These are phyloP conservation scores for Emberiza fucata DNA, from an alignment of 2,113 vertebrate species.

Conservation along the genomic window DNA sequence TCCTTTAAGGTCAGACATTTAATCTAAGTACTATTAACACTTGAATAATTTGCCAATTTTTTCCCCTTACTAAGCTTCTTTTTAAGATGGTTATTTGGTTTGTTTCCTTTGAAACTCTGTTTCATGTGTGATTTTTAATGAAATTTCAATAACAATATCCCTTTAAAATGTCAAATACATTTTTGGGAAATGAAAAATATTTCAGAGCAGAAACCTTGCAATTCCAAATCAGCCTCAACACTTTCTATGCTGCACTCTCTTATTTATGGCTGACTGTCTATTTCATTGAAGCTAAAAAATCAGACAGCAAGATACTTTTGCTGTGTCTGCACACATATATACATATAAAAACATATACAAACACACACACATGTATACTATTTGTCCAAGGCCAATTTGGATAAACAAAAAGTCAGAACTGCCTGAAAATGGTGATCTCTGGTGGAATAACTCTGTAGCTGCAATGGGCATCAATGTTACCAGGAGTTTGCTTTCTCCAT, in stretches of 20 bases:
- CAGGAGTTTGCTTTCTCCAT: neutral
- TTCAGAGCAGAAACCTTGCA: neutral
- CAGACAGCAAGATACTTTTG: neutral
- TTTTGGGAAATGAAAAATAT: neutral
- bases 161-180: neutral
- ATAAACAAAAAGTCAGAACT: neutral
- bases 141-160: neutral
- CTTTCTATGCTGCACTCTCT: neutral
- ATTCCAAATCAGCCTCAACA: neutral
- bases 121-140: neutral
- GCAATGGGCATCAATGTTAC: neutral
- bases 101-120: neutral
- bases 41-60: neutral
- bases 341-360: accelerated
- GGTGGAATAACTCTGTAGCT: neutral
- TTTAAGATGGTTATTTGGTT: neutral
- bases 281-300: neutral
- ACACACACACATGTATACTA: accelerated
- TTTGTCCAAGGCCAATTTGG: neutral
- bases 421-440: neutral
- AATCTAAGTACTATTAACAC: neutral
- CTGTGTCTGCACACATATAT: neutral
- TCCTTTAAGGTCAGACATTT: neutral
- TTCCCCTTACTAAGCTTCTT: neutral
- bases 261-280: neutral